Evolutionary conservation across 2,888 invertebrate species (phyloP), one percentile per base, ranked within the genome.

Genomic region (Cantharis nigra): DNA sequence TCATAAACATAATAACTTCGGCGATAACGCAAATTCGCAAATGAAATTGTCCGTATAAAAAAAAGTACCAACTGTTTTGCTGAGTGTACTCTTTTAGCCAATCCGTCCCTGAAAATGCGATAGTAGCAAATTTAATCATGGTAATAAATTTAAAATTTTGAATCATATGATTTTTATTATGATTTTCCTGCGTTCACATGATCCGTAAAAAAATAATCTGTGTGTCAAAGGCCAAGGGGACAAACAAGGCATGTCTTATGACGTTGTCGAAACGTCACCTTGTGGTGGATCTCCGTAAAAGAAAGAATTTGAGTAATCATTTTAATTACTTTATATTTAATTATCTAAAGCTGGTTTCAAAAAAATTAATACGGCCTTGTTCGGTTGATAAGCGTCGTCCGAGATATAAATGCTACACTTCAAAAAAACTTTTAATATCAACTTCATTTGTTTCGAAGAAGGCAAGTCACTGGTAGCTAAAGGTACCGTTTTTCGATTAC

Each of bases 191-290:
- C 26, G 23, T 67, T 18, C 20, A 26, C 65, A 67, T 26, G 79
- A 79, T 76, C 76, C 74, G 69, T 72, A 76, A 72, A 76, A 69
- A 72, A 26, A 20, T 77, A 74, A 76, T 76, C 76, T 18, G 7
- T 14, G 9, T 33, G 78, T 78, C 74, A 75, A 20, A 78, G 80
- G 77, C 74, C 80, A 80, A 75, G 78, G 74, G 80, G 78, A 81
- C 81, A 78, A 81, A 80, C 80, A 81, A 80, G 81, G 78, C 81
- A 75, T 69, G 74, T 65, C 76, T 74, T 70, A 63, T 79, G 76
- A 79, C 79, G 79, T 77, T 63, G 14, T 20, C 63, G 16, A 78
- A 70, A 71, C 78, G 78, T 78, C 78, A 78, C 69, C 67, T 70
- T 30, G 33, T 33, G 23, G 49, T 73, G 23, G 30, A 76, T 72